phyloP scores from a whole-genome alignment of 2,888 invertebrate species.

The Tyria jacobaeae region DNA sequence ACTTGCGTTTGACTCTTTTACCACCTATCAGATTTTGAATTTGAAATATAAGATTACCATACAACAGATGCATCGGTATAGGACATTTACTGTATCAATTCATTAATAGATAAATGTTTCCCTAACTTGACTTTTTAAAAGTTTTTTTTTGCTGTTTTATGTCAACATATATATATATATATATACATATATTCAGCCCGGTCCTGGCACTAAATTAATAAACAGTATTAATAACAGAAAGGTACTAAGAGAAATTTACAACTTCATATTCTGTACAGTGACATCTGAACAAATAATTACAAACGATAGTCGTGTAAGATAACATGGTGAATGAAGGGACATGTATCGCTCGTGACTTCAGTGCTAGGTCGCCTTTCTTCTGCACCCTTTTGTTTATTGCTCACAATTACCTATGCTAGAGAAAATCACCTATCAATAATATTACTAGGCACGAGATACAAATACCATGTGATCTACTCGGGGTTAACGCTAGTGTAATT shows the following conservation, averaged over 20 bases:
- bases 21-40: no score
- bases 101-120: no score
- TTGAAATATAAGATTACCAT: no score
- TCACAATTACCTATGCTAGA: constrained; percentile 25
- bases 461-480: neutral
- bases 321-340: constrained; percentile 76
- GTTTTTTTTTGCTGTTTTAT: no score
- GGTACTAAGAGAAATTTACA: constrained; percentile 14
- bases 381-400: constrained; percentile 48
- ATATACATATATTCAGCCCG: no score
- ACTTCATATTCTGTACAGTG: constrained; percentile 44
- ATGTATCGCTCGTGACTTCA: constrained; percentile 65
- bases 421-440: constrained; percentile 34
- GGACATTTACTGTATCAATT: no score
- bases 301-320: constrained; percentile 77
- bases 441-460: constrained; percentile 7
- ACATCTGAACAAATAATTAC: constrained; percentile 73
- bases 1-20: no score
- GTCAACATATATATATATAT: no score
- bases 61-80: no score
- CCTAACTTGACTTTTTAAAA: no score
- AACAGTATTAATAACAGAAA: neutral
- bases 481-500: constrained; percentile 1
- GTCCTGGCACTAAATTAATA: neutral
- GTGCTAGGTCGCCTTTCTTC: constrained; percentile 51